Conservation (phyloP, 2,113 vertebrate species). For the Rhea americana region DNA sequence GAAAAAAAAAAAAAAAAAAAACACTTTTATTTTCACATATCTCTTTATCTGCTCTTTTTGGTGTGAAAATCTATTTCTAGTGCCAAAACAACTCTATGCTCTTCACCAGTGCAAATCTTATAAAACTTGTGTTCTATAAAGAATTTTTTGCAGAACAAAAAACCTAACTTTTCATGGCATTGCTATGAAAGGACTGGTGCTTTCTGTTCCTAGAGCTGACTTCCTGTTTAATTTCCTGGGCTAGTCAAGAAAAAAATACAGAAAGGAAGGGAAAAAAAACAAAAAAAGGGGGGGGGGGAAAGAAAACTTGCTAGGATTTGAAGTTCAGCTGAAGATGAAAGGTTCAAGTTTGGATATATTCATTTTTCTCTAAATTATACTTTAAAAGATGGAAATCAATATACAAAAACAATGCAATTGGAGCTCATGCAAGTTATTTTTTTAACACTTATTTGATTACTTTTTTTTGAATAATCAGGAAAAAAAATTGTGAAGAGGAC, state of each 20-base stretch:
- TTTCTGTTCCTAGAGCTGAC: not conserved
- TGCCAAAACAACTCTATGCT: not conserved
- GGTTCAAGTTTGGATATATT: not conserved
- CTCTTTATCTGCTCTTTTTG: not conserved
- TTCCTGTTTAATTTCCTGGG: not conserved
- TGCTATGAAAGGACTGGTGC: not conserved
- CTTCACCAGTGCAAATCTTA: not conserved
- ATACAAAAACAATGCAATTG: not conserved
- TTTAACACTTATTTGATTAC: not conserved
- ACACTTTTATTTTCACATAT: not conserved
- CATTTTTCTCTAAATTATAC: not conserved
- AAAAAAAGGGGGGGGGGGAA: too few relatives aligned
- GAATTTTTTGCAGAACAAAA: not conserved
- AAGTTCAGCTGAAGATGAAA: not conserved
- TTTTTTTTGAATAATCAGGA: not conserved
- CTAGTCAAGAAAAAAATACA: not conserved
- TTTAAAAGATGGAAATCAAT: not conserved
- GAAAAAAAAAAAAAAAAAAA: too few relatives aligned
- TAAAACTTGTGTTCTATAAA: not conserved
- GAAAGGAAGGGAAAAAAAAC: not conserved
- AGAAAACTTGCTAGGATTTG: not conserved
- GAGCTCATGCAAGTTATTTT: not conserved
- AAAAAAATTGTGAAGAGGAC: not conserved
- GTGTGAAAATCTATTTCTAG: not conserved
- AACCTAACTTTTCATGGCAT: not conserved